phyloP scores from a whole-genome alignment of 2,888 invertebrate species.

The Chrysolina haemoptera region DNA sequence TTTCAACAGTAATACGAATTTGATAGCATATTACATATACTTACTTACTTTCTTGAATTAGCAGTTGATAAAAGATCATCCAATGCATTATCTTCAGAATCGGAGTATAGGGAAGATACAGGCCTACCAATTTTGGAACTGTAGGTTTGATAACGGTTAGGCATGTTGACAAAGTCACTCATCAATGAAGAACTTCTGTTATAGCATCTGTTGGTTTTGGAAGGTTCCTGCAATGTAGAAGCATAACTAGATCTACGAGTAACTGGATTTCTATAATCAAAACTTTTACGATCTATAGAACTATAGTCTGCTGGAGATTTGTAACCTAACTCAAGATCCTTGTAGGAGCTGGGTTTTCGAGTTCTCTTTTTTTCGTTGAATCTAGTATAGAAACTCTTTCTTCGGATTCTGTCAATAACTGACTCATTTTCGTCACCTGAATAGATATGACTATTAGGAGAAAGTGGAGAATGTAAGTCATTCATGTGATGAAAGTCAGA shows the following conservation, averaged over 20 bases:
- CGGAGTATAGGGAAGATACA: constrained; percentile 62
- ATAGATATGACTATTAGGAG: constrained; percentile 64
- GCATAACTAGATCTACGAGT: constrained; percentile 56
- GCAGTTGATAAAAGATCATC: constrained; percentile 65
- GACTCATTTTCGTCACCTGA: constrained; percentile 75
- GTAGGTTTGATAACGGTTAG: constrained; percentile 67
- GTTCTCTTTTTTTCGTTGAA: constrained; percentile 88
- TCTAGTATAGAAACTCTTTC: constrained; percentile 91
- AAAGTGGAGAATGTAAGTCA: constrained; percentile 65
- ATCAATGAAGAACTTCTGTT: constrained; percentile 62
- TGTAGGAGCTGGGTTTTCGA: constrained; percentile 76
- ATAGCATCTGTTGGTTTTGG: constrained; percentile 60
- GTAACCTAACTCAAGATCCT: constrained; percentile 63
- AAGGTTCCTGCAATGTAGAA: constrained; percentile 56
- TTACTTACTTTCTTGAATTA: constrained; percentile 66
- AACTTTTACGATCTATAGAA: constrained; percentile 62
- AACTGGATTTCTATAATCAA: constrained; percentile 58
- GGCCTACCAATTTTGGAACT: constrained; percentile 63
- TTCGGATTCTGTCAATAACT: constrained; percentile 87
- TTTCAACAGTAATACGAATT: background rate
- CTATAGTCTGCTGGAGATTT: constrained; percentile 56
- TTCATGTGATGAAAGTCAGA: constrained; percentile 70
- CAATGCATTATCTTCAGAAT: constrained; percentile 63
- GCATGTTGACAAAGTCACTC: constrained; percentile 67
- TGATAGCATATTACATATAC: constrained; percentile 5